Evolutionary conservation across 2,888 invertebrate species (phyloP).

Genomic region (Folsomia manolachei): DNA sequence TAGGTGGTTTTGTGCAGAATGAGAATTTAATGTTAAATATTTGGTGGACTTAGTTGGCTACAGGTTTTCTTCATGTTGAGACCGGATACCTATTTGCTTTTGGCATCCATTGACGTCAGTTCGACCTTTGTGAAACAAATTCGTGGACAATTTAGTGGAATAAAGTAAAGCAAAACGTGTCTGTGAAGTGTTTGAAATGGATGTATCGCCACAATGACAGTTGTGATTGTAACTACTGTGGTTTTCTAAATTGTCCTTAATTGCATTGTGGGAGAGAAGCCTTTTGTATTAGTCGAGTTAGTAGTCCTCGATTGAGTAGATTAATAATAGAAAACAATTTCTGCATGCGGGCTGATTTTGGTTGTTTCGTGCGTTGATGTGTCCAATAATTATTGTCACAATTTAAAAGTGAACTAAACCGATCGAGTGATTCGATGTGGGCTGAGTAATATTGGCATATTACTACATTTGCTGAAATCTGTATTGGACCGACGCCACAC

Average conservation of each 20-base stretch:
- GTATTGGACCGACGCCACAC: no score
- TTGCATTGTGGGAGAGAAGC: not conserved
- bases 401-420: no score
- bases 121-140: not conserved
- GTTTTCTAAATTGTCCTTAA: not conserved
- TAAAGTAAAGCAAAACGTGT: no score
- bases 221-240: not conserved
- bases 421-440: no score
- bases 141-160: not conserved
- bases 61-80: constrained; percentile 28
- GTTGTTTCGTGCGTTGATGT: no score
- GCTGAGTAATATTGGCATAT: no score
- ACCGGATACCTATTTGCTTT: constrained; percentile 45
- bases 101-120: constrained; percentile 44
- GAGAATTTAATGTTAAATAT: constrained; percentile 1
- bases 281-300: no score
- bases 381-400: no score
- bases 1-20: not conserved
- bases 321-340: no score
- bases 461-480: no score
- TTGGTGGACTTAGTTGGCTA: not conserved
- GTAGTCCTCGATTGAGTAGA: no score
- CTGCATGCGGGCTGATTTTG: no score
- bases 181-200: not conserved
- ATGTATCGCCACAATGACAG: not conserved